Conservation (phyloP, 2,113 vertebrate species). For the Microtus richardsoni region DNA sequence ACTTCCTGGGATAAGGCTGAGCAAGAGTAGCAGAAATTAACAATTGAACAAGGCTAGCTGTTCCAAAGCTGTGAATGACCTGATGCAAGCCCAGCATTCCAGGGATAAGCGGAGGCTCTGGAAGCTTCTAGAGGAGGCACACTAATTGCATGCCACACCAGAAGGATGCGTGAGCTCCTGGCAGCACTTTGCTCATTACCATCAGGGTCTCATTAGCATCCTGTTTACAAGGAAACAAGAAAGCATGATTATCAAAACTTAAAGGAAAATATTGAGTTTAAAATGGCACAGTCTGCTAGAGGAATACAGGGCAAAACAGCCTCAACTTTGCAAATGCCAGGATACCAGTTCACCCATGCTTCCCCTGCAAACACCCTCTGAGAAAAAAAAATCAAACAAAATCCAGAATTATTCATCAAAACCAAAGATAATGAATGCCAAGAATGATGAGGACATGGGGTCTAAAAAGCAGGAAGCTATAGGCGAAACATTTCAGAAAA, state of each 20-base stretch:
- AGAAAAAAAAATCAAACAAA: not conserved
- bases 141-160: not conserved
- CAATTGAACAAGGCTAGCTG: not conserved
- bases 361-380: not conserved
- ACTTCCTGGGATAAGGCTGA: not conserved
- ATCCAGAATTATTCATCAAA: not conserved
- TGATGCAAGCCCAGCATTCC: conserved; percentile 3
- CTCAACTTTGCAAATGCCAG: conserved; percentile 24
- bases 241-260: not conserved
- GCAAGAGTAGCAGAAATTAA: not conserved
- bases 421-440: not conserved
- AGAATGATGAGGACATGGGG: not conserved
- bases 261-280: not conserved
- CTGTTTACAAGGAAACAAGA: not conserved
- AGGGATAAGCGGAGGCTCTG: not conserved
- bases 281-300: not conserved
- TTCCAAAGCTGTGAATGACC: not conserved
- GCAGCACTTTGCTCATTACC: not conserved
- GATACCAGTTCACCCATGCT: not conserved
- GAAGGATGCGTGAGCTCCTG: too few relatives aligned
- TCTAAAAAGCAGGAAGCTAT: not conserved
- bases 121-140: not conserved
- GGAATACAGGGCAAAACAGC: not conserved
- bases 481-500: not conserved
- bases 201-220: not conserved